These are phyloP conservation scores for Pelvicachromis taeniatus DNA, from an alignment of 2,113 vertebrate genomes.

Conservation along the genomic window DNA sequence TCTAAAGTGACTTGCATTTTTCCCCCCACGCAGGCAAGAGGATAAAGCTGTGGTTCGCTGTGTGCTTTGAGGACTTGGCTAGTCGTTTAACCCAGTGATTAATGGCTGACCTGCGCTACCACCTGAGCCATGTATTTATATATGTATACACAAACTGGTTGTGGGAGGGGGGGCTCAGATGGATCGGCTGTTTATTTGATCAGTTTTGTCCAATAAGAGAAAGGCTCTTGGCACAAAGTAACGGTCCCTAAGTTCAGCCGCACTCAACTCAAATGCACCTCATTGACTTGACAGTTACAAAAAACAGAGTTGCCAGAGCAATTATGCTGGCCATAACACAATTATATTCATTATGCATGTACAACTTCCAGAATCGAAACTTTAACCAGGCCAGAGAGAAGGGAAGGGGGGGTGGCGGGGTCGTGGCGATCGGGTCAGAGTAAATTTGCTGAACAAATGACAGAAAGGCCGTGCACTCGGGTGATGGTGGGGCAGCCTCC, in stretches of 20 bases:
- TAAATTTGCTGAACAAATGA: conserved; percentile 63
- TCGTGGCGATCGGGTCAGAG: conserved; percentile 30
- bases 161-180: not conserved
- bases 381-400: conserved; percentile 30
- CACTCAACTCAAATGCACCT: conserved; percentile 44
- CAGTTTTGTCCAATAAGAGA: not conserved
- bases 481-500: conserved; percentile 43
- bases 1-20: not conserved
- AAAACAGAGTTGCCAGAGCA: conserved; percentile 59
- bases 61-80: not conserved
- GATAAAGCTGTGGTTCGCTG: not conserved
- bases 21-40: not conserved
- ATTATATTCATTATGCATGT: conserved; percentile 63
- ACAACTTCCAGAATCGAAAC: conserved; percentile 57
- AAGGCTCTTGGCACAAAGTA: not conserved
- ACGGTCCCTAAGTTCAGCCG: conserved; percentile 1
- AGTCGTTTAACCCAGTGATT: not conserved
- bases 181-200: not conserved
- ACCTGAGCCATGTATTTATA: not conserved
- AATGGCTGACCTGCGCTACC: not conserved
- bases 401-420: not conserved
- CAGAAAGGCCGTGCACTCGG: conserved; percentile 36
- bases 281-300: conserved; percentile 62
- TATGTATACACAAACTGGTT: not conserved
- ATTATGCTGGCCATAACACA: conserved; percentile 52